phyloP scores from a whole-genome alignment of 2,888 invertebrate genomes.

The Ophioninae sp. region DNA sequence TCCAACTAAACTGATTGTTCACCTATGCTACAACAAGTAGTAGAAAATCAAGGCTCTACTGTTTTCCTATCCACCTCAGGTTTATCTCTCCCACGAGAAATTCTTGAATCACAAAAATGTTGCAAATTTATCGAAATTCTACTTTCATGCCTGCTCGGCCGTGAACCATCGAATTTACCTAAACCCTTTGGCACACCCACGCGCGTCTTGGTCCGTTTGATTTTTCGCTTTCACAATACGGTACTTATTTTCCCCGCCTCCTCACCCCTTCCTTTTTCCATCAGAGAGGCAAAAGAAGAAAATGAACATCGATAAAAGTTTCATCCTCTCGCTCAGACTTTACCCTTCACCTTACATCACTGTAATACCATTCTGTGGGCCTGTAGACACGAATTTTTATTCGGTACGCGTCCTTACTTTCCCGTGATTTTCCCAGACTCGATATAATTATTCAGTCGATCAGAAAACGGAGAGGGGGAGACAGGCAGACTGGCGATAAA shows the following conservation, averaged over 20 bases:
- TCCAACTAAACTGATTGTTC: too few species aligned
- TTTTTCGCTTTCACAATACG: constrained; percentile 3
- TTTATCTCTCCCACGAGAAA: constrained; percentile 15
- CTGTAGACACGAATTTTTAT: constrained; percentile 7
- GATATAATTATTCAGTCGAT: constrained; percentile 20
- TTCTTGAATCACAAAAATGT: constrained; percentile 1
- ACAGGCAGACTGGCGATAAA: neutral
- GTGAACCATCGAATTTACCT: neutral
- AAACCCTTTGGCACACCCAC: constrained; percentile 33
- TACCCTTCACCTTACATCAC: constrained; percentile 13
- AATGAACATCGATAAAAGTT: neutral
- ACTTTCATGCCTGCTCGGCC: neutral
- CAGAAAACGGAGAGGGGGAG: constrained; percentile 3
- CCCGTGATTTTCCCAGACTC: constrained; percentile 1
- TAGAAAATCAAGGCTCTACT: neutral
- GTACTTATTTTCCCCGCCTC: neutral
- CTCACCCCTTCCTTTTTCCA: neutral
- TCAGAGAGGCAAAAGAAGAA: neutral
- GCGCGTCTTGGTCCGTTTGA: neutral
- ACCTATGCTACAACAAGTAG: too few species aligned
- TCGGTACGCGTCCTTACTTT: constrained; percentile 6
- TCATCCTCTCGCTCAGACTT: constrained; percentile 5
- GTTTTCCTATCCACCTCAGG: constrained; percentile 19
- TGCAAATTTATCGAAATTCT: constrained; percentile 23
- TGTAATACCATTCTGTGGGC: neutral